Conservation (phyloP, 2,888 invertebrate genomes). For the Oeneis ivallda region DNA sequence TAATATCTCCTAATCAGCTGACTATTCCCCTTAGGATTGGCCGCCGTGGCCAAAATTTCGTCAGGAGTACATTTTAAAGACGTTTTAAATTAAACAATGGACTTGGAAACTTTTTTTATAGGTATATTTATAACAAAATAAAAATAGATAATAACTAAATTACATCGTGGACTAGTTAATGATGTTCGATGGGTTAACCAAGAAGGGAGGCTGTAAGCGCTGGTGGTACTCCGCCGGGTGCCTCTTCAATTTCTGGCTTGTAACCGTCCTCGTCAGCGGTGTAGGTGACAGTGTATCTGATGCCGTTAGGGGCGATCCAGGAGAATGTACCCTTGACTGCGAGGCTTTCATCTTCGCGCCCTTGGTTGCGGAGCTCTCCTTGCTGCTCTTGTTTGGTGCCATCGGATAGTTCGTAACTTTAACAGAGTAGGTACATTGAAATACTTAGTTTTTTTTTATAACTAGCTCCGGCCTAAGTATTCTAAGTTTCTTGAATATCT, state of each 20-base stretch:
- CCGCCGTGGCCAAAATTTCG: no score
- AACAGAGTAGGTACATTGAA: slow-evolving; percentile 7
- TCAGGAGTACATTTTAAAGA: neutral
- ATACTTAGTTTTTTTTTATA: neutral
- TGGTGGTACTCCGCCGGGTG: slow-evolving; percentile 51
- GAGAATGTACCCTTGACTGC: slow-evolving; percentile 68
- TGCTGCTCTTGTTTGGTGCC: slow-evolving; percentile 64
- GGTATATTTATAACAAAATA: slow-evolving; percentile 2
- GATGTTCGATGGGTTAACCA: slow-evolving; percentile 36
- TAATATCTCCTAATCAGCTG: no score
- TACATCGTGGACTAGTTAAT: slow-evolving; percentile 30
- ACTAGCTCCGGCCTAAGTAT: no score
- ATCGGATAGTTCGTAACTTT: slow-evolving; percentile 67
- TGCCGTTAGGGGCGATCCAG: slow-evolving; percentile 69
- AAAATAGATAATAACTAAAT: slow-evolving; percentile 12
- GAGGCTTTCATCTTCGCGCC: slow-evolving; percentile 67
- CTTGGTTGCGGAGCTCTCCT: slow-evolving; percentile 69
- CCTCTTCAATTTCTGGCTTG: slow-evolving; percentile 57
- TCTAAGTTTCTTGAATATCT: no score
- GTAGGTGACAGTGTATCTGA: slow-evolving; percentile 77
- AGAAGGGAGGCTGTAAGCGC: slow-evolving; percentile 48
- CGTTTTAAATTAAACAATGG: neutral
- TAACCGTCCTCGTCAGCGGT: slow-evolving; percentile 63
- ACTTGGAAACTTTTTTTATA: neutral
- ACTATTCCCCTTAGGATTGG: no score